Percentiles rank a stretch among this genome's conserved stretches.
phyloP scores from a whole-genome alignment of 2,888 invertebrate species.

The Gasteruption jaculator region DNA sequence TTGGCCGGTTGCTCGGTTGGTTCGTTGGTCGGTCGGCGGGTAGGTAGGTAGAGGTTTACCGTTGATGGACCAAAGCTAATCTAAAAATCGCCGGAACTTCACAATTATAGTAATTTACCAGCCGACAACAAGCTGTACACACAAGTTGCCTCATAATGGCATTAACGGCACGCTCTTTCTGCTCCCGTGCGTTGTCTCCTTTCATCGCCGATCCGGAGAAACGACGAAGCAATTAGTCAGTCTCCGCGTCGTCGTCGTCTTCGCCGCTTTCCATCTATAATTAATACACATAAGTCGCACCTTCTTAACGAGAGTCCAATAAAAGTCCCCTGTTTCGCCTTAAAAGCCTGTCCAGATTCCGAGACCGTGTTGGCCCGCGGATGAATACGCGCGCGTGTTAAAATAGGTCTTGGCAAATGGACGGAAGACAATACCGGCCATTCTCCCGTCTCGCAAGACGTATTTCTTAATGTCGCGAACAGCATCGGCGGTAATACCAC shows the following conservation, averaged over 20 bases:
- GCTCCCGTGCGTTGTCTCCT: slow-evolving; percentile 32
- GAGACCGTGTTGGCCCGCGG: too few species aligned
- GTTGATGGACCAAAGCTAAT: slow-evolving; percentile 51
- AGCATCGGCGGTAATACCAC: too few species aligned
- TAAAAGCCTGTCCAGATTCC: too few species aligned
- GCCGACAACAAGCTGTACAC: slow-evolving; percentile 49
- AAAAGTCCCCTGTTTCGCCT: too few species aligned
- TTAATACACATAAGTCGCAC: too few species aligned
- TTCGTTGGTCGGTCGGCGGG: slow-evolving; percentile 26
- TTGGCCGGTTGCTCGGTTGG: neutral
- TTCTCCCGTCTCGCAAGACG: too few species aligned
- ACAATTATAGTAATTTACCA: slow-evolving; percentile 51
- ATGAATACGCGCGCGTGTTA: too few species aligned
- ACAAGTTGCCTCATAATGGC: slow-evolving; percentile 35
- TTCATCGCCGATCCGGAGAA: slow-evolving; percentile 10
- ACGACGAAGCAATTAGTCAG: slow-evolving; percentile 9
- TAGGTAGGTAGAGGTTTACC: slow-evolving; percentile 38
- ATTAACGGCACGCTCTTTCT: slow-evolving; percentile 33
- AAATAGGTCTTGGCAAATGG: too few species aligned
- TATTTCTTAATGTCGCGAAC: too few species aligned
- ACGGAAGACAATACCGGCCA: too few species aligned
- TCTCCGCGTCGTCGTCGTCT: slow-evolving; percentile 14
- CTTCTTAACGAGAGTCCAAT: too few species aligned
- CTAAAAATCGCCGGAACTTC: slow-evolving; percentile 51
- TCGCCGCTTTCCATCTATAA: too few species aligned